phyloP scores from a whole-genome alignment of 2,888 invertebrate species.

The Uropetala carovei region DNA sequence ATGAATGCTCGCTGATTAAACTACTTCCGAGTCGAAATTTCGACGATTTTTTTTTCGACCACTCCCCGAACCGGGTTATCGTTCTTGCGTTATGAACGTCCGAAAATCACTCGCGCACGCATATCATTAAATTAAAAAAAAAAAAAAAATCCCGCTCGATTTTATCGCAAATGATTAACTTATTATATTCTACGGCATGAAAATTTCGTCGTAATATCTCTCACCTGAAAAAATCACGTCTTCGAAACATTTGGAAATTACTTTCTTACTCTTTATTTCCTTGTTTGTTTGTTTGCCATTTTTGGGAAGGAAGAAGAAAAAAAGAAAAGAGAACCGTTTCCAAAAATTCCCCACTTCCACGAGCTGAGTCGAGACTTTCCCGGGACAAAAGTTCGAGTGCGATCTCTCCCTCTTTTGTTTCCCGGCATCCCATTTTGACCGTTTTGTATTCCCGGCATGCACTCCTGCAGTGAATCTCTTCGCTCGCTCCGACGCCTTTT shows the following conservation, averaged over 20 bases:
- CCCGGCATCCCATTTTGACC: background rate
- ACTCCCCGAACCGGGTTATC: no score
- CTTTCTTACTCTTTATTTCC: background rate
- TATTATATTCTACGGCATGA: background rate
- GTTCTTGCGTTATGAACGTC: background rate
- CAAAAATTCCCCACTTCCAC: background rate
- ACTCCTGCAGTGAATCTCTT: slow-evolving; percentile 38
- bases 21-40: background rate
- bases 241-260: slow-evolving; percentile 17
- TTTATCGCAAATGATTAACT: background rate
- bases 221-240: background rate
- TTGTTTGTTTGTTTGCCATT: slow-evolving; percentile 43
- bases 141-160: background rate
- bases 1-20: slow-evolving; percentile 4
- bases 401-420: slow-evolving; percentile 28
- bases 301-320: background rate
- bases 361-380: slow-evolving; percentile 27
- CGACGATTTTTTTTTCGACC: background rate
- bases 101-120: background rate
- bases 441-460: slow-evolving; percentile 54
- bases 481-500: background rate
- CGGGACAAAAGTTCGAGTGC: background rate
- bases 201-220: background rate
- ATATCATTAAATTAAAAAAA: background rate
- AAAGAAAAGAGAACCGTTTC: background rate